Evolutionary conservation across 2,797 vertebrate species (phyloP), one percentile per base, ranked within the genome.

Genomic region (Balearica regulorum): DNA sequence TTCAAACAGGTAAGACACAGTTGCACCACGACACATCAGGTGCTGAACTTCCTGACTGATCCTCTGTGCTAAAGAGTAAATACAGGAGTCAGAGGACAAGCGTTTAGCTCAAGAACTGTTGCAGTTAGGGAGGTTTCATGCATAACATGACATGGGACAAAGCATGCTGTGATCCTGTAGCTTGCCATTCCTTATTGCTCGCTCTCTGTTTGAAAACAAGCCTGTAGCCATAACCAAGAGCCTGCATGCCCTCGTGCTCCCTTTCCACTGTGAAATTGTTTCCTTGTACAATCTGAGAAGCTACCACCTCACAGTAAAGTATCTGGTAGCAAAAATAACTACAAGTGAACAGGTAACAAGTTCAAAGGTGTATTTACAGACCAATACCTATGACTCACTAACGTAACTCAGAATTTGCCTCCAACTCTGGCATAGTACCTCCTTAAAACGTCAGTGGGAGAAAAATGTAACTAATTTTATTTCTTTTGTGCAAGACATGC

Each of bases 111-210:
- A 49, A 60, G 25, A 5, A 9, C 10, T 16, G 37, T 8, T 5
- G 2, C 9, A 43, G 11, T 49, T 17, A 46, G 18, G 33, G 29
- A 58, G 16, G 15, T 8, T 41, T 77, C 7, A 35, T 49, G 11
- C 16, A 21, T 12, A 46, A 13, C 9, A 15, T 0, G 3, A 41
- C 10, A 13, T 3, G 13, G 5, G 16, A 8, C 53, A 73, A 92
- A 79, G 5, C 26, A 86, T 72, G 13, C 17, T 4, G 8, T 0
- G 0, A 17, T 2, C 55, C 58, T 54, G 6, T 18, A 80, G 44
- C 11, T 39, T 68, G 16, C 13, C 11, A 18, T 37, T 81, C 10
- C 33, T 11, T 2, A 0, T 8, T 57, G 12, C 16, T 89, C 4
- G 12, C 16, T 89, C 4, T n/a, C 35, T 69, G 18, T 73, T 64